Base-by-base conservation (phyloP, 1,140 invertebrate species). In the Tyrophagus putrescentiae region DNA sequence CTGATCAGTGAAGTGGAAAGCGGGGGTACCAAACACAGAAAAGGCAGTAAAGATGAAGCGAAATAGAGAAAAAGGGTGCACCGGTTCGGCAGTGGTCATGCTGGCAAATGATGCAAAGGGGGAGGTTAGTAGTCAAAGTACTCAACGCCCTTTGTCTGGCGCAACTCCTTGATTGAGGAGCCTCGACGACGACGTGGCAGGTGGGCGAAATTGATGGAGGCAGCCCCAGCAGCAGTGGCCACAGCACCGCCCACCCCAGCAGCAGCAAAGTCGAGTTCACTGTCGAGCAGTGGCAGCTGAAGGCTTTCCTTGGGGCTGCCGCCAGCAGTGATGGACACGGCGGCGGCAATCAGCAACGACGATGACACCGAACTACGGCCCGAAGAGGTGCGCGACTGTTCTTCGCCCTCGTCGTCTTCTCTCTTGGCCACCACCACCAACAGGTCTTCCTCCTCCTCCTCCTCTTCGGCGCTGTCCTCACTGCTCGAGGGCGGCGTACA, bases 121-220 rank as follows among this genome's bases (percentile, higher is more conserved):
- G 13, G n/a, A 50, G 16, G 13, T 54, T 31, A 54, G 25, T 21
- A 54, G 39, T 54, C 52, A 33, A 54, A 54, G 25, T 54, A 54
- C 25, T 54, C 52, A 33, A 23, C 11, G 27, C 52, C 52, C 9
- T 27, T 13, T 11, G 25, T 54, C 13, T 54, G 27, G 9, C 11
- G 27, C 25, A 54, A 31, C 25, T 54, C 13, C 27, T 54, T 54
- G 13, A 54, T 13, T 9, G 13, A 27, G 1, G 13, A 29, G 9
- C 25, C 13, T n/a, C 27, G 52, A 31, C 11, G 52, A 33, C 25
- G 45, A 48, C 45, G 45, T 9, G 7, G 7, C 36, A 13, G 36
- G 36, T 39, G 13, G 36, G 13, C 13, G 36, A 21, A n/a, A n/a
- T n/a, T n/a, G n/a, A n/a, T n/a, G n/a, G n/a, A n/a, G n/a, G n/a